Evolutionary conservation across 2,797 vertebrate species (phyloP).

Genomic region (Myotis vivesi): DNA sequence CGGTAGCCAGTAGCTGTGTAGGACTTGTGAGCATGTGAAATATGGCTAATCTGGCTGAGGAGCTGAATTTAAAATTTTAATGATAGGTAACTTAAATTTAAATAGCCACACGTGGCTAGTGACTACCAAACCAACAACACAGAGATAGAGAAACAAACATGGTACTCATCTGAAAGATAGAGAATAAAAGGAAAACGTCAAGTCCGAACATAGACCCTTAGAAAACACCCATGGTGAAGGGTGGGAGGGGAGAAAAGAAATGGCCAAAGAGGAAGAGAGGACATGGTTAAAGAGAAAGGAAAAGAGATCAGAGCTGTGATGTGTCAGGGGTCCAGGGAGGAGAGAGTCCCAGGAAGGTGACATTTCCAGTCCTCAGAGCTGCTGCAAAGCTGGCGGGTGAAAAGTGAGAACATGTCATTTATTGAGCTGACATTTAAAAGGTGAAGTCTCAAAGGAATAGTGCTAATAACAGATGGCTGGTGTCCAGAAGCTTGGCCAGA

Average conservation of each 20-base stretch:
- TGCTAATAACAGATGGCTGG: not conserved
- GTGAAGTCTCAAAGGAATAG: not conserved
- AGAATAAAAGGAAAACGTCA: not conserved
- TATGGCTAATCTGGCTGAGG: not conserved
- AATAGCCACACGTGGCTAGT: not conserved
- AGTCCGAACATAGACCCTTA: not conserved
- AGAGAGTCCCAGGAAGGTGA: not conserved
- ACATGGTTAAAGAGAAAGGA: not conserved
- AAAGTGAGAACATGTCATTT: not conserved
- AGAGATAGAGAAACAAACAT: not conserved
- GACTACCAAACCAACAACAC: not conserved
- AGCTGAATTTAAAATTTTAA: conserved; percentile 23
- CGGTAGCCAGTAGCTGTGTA: not conserved
- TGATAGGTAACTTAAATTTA: not conserved
- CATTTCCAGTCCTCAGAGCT: not conserved
- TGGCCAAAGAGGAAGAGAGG: not conserved
- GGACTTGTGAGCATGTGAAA: not conserved
- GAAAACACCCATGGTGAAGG: not conserved
- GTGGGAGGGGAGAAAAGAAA: not conserved
- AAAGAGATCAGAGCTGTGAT: not conserved
- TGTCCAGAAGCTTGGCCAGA: not conserved
- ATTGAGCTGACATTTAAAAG: not conserved
- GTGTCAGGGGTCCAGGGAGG: too few relatives aligned
- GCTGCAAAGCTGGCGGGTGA: not conserved
- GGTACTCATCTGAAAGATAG: not conserved